Base-by-base conservation (phyloP, 2,113 vertebrate genomes). In the Mormoops blainvillei region DNA sequence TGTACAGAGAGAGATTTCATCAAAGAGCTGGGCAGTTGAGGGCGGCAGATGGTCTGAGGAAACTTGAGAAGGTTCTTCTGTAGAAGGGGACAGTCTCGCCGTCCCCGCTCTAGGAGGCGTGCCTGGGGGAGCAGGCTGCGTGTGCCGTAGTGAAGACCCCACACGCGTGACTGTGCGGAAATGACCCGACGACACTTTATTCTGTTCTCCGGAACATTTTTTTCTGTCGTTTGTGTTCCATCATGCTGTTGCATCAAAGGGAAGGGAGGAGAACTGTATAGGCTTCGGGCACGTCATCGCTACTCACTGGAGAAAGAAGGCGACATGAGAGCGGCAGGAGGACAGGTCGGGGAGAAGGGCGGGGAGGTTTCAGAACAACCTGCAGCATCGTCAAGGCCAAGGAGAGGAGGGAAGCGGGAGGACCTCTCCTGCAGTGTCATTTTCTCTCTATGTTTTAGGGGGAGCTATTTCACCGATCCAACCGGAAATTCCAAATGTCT, bases 381-480 rank as follows among this genome's bases (percentile, higher is more conserved):
- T 19, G 19, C 28, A 41, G 36, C 54, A 38, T 58, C 58, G 76
- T 77, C 50, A 43, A 0, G 5, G 48, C 12, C 31, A 45, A 48
- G 33, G 24, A 68, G 18, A 67, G 19, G 26, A 78, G 56, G 63
- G 56, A 85, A 52, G 2, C 6, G 7, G 0, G 0, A 36, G 12
- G 74, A 38, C 4, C 7, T 36, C 70, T 91, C n/a, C 43, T 15
- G n/a, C 90, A 50, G 45, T 81, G 56, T 31, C 7, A 10, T 63
- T 84, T 96, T 70, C 41, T 93, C n/a, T 78, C 54, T 71, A 92
- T 93, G 61, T 70, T 92, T 78, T 33, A 5, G 50, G 45, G 48
- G 0, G 7, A 41, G 54, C 22, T 45, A 41, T 52, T 45, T 63
- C 73, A 87, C 38, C 5, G 13, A 61, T 70, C 48, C 52, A 88